phyloP scores from a whole-genome alignment of 2,888 invertebrate genomes.

The Himalopsyche anomala region DNA sequence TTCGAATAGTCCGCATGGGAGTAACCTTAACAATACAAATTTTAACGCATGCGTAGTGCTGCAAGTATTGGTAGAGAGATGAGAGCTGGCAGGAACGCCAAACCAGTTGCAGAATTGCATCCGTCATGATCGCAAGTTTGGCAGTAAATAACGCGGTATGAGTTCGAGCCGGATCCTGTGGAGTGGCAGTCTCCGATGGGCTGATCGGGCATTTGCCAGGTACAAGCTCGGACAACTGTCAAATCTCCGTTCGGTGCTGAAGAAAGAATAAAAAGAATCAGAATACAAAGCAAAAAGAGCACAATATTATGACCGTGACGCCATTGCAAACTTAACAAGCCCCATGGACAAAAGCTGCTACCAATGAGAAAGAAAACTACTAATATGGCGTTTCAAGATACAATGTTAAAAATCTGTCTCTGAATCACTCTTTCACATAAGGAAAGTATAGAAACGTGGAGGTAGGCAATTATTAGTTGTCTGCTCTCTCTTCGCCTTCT shows the following conservation, averaged over 20 bases:
- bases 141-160: constrained; percentile 79
- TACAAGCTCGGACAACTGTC: constrained; percentile 78
- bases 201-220: constrained; percentile 77
- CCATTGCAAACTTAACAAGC: too few relatives aligned
- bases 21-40: background rate
- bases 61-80: constrained; percentile 71
- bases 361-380: too few relatives aligned
- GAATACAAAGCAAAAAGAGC: background rate
- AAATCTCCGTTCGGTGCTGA: constrained; percentile 75
- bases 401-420: too few relatives aligned
- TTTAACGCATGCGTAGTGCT: constrained; percentile 61
- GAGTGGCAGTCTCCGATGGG: constrained; percentile 76
- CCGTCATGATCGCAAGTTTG: constrained; percentile 83
- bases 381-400: too few relatives aligned
- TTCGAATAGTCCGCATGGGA: constrained; percentile 63
- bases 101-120: constrained; percentile 78
- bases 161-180: constrained; percentile 73
- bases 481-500: too few relatives aligned
- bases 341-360: too few relatives aligned
- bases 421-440: too few relatives aligned
- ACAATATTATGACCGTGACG: too few relatives aligned
- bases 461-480: too few relatives aligned
- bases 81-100: constrained; percentile 73
- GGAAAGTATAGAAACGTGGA: too few relatives aligned
- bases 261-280: constrained; percentile 66